Conservation (phyloP, 2,888 invertebrate genomes). For the Lithophane semibrunnea region DNA sequence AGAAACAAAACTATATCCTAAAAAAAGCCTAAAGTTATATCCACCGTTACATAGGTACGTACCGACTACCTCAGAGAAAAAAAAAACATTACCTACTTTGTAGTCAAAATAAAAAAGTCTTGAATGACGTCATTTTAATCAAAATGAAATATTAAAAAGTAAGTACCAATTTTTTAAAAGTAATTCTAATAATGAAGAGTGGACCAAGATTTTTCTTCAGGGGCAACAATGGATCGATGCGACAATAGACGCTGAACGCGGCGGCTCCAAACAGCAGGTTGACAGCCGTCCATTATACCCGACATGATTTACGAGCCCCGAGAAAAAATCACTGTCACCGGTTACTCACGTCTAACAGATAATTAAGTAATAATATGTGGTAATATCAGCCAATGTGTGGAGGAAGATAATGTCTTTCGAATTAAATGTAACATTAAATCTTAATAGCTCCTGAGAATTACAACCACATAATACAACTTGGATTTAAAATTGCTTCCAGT, state of each 20-base stretch:
- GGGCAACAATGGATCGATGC: constrained; percentile 64
- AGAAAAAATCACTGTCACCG: constrained; percentile 67
- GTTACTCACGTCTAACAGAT: constrained; percentile 38
- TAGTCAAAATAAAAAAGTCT: background rate
- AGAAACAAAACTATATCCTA: background rate
- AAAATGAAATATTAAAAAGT: background rate
- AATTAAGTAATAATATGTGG: constrained; percentile 50
- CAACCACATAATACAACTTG: background rate
- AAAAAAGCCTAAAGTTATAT: background rate
- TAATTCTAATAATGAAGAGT: constrained; percentile 31
- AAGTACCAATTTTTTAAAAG: constrained; percentile 4
- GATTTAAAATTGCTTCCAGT: constrained; percentile 5
- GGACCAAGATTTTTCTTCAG: constrained; percentile 62
- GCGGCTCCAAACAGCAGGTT: constrained; percentile 68
- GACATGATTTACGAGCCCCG: constrained; percentile 73
- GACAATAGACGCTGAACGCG: constrained; percentile 64
- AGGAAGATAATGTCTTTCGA: constrained; percentile 9
- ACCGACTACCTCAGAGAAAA: background rate
- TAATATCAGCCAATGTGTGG: constrained; percentile 27
- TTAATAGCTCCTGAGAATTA: background rate
- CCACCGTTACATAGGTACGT: background rate
- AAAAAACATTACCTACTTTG: background rate
- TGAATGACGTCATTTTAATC: background rate
- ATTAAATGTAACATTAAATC: constrained; percentile 1
- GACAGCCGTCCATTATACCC: constrained; percentile 74